phyloP scores from a whole-genome alignment of 2,888 invertebrate genomes.

The Pammene aurita region DNA sequence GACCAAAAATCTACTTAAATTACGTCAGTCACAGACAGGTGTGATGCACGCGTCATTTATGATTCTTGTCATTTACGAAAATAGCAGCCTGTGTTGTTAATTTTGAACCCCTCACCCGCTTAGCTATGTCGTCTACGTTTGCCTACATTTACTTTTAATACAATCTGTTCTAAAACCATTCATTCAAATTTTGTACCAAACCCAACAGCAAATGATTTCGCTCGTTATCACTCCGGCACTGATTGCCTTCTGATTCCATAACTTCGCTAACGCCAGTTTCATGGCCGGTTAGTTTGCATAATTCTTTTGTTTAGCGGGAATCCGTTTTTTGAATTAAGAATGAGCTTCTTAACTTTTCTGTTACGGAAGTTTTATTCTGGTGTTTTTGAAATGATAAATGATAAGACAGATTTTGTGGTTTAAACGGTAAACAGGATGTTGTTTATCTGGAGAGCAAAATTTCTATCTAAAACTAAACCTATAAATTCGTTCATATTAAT shows the following conservation, averaged over 20 bases:
- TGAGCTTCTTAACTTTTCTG: neutral
- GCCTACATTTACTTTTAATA: neutral
- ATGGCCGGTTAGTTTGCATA: constrained; percentile 32
- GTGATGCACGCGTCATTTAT: no score
- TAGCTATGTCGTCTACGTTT: no score
- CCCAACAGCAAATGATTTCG: constrained; percentile 20
- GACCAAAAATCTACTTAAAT: no score
- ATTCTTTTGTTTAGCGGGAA: constrained; percentile 26
- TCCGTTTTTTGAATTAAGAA: constrained; percentile 18
- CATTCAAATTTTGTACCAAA: constrained; percentile 6
- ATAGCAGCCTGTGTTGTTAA: neutral
- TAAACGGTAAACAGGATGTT: no score
- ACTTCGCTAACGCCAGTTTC: constrained; percentile 34
- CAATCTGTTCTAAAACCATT: neutral
- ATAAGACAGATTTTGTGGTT: no score
- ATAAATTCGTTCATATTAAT: no score
- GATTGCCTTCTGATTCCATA: constrained; percentile 40
- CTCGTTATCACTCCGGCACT: constrained; percentile 31
- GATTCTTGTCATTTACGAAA: no score
- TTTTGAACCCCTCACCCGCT: neutral
- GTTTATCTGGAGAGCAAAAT: no score
- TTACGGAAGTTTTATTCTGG: neutral
- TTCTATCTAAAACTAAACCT: no score
- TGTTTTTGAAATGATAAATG: no score
- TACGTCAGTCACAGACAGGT: no score